Conservation (phyloP, 2,113 vertebrate species). For the Crotophaga sulcirostris region DNA sequence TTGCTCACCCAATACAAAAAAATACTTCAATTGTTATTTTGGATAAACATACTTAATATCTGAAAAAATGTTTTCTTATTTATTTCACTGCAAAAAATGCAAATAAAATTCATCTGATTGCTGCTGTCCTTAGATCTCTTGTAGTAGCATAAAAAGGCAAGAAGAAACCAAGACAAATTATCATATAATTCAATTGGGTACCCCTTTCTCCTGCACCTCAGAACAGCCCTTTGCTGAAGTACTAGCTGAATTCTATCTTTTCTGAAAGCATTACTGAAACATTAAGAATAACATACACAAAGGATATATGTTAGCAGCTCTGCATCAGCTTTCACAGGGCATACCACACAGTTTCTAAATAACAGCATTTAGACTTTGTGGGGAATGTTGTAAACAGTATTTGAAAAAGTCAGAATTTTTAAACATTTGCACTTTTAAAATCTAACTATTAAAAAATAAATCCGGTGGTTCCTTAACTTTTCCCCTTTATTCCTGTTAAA, state of each 20-base stretch:
- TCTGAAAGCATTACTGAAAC: neutral
- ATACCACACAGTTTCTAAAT: neutral
- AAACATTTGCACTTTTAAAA: neutral
- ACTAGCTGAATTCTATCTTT: neutral
- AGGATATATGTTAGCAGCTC: neutral
- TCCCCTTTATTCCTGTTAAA: neutral
- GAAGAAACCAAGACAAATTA: neutral
- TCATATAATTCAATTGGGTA: accelerated
- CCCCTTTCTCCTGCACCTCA: neutral
- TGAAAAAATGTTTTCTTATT: neutral
- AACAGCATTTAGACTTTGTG: neutral
- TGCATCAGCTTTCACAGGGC: neutral
- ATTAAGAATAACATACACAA: neutral
- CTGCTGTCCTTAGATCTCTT: neutral
- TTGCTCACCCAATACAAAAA: neutral
- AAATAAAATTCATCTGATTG: neutral
- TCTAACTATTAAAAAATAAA: neutral
- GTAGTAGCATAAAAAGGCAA: neutral
- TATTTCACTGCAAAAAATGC: neutral
- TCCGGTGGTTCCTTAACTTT: neutral
- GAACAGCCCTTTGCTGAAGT: neutral
- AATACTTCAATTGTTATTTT: neutral
- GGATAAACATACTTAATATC: neutral
- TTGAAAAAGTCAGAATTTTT: neutral
- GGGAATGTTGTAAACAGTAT: neutral